A percentile compares a stretch with the other conserved stretches of the same genome.
Conservation (phyloP, 2,113 vertebrate genomes). For the Arothron firmamentum region DNA sequence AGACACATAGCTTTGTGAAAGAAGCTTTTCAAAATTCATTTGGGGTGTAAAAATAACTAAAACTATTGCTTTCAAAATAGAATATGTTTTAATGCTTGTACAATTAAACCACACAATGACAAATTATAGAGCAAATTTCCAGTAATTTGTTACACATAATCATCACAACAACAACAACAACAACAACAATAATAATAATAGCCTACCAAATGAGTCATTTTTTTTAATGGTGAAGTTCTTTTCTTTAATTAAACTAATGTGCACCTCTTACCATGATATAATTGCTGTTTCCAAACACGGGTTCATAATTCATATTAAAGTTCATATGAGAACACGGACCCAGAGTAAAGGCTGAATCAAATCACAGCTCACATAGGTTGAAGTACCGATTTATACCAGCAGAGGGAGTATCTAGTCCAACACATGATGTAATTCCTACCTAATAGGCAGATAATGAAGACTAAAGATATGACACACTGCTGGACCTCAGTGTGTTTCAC, state of each 20-base stretch:
- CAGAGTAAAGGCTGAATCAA: neutral
- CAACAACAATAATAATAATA: too few relatives aligned
- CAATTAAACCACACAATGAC: too few relatives aligned
- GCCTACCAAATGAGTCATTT: too few relatives aligned
- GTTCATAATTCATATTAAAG: neutral
- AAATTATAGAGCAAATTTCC: too few relatives aligned
- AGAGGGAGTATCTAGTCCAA: constrained; percentile 44
- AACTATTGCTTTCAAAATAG: neutral
- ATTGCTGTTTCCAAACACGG: neutral
- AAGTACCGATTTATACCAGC: constrained; percentile 31
- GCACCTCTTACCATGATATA: neutral
- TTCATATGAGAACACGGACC: neutral
- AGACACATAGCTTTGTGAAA: too few relatives aligned
- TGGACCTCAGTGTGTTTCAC: constrained; percentile 7
- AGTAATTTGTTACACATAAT: too few relatives aligned
- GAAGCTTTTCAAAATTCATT: neutral
- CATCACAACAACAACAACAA: too few relatives aligned
- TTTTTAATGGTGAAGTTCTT: too few relatives aligned
- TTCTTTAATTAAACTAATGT: too few relatives aligned
- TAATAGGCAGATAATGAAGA: constrained; percentile 27
- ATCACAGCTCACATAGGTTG: neutral
- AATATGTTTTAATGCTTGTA: neutral
- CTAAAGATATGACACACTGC: constrained; percentile 34
- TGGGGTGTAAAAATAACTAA: neutral
- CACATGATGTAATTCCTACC: constrained; percentile 5